Evolutionary conservation across 1,140 invertebrate genomes (phyloP), one percentile per base, ranked within the genome.

Genomic region (Zaprionus tsacasi): DNA sequence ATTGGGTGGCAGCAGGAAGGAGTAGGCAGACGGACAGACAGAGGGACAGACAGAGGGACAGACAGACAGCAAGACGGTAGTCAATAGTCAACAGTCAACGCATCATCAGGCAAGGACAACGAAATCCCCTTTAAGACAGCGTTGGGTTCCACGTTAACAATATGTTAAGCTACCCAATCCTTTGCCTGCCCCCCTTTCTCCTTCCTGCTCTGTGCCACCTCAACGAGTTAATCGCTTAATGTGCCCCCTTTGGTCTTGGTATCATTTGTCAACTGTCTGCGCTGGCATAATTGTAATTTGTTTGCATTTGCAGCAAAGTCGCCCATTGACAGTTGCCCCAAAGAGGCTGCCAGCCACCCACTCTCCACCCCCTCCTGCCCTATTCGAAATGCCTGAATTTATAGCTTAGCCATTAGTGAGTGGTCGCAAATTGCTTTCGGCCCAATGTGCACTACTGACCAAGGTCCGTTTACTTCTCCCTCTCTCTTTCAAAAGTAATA

Each of bases 191-290:
- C 33, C 57, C 25, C 30, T 30, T 4, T 27, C 33, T 56, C 5
- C 1, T 15, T 17, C 13, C 33, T 50, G 50, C 63, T 60, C 48
- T 67, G 30, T 21, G 13, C 30, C 61, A 13, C 15, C 10, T 12
- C n/a, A 90, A 89, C 85, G 85, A 89, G 83, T 89, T 89, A 89
- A 89, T 85, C 86, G 86, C 85, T 89, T 85, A 85, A 87, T 77
- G 82, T 86, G 61, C 66, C 64, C 77, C 33, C 66, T 63, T 45
- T 7, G 10, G 45, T 68, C 40, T 36, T 40, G 52, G 71, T 54
- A 74, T 89, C 85, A 89, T 89, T 89, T 89, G 85, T 89, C 85
- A 89, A 76, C 69, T 89, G 85, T 89, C 85, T 69, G 69, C 8
- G 15, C 27, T n/a, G 50, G 74, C 75, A 85, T 89, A 88, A 90